Conservation (phyloP, 2,113 vertebrate species). For the Rattus norvegicus region GRCr8 NC_086023.1:83617001-83617500, state of each 20-base stretch:
- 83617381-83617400: not conserved
- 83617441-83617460: not conserved
- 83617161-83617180: not conserved
- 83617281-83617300: not conserved
- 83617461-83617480: not conserved
- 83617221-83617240: slow-evolving; percentile 6
- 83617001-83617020: not conserved
- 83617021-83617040: not conserved
- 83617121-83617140: slow-evolving; percentile 24
- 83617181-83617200: slow-evolving; percentile 11
- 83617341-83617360: not conserved
- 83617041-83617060: not conserved
- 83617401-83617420: not conserved
- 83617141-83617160: not conserved
- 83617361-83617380: not conserved
- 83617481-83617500: not conserved
- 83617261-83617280: not conserved
- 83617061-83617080: not conserved
- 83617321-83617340: not conserved
- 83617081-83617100: not conserved
- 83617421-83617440: not conserved
- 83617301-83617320: not conserved
- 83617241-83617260: not conserved
- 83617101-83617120: not conserved
- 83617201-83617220: not conserved